These are phyloP conservation scores for Tricholauxania praeusta DNA, from an alignment of 2,888 invertebrate genomes.

Conservation along the genomic window DNA sequence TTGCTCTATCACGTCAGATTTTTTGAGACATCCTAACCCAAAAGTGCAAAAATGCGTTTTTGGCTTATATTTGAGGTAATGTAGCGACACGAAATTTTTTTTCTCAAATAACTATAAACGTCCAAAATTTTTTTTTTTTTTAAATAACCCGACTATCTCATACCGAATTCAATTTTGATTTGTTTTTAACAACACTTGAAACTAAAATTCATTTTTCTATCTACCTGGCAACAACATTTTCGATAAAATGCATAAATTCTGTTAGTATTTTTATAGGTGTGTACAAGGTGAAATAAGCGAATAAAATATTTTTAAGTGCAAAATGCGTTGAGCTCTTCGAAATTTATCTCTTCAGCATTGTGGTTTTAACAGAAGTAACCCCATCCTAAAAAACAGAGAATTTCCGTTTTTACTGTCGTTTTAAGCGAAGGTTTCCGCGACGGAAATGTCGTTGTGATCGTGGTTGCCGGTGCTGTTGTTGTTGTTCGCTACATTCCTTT, in stretches of 20 bases:
- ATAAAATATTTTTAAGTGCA: conserved; percentile 39
- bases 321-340: conserved; percentile 11
- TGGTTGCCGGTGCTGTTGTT: background rate
- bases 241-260: conserved; percentile 37
- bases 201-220: conserved; percentile 7
- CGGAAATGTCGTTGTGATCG: conserved; percentile 44
- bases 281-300: conserved; percentile 12
- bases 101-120: no score
- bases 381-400: conserved; percentile 34
- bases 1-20: no score
- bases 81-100: no score
- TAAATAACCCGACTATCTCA: no score
- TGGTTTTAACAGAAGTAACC: background rate
- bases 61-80: no score
- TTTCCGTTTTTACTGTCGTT: conserved; percentile 51
- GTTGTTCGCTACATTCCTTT: background rate
- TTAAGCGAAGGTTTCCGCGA: conserved; percentile 50
- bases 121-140: no score
- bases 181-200: no score
- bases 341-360: background rate
- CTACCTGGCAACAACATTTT: conserved; percentile 16
- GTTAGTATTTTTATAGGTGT: conserved; percentile 13
- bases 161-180: no score
- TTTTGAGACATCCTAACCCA: no score
- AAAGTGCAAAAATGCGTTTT: no score